Evolutionary conservation across 2,888 invertebrate species (phyloP).

Genomic region (Platerodrilus igneus): DNA sequence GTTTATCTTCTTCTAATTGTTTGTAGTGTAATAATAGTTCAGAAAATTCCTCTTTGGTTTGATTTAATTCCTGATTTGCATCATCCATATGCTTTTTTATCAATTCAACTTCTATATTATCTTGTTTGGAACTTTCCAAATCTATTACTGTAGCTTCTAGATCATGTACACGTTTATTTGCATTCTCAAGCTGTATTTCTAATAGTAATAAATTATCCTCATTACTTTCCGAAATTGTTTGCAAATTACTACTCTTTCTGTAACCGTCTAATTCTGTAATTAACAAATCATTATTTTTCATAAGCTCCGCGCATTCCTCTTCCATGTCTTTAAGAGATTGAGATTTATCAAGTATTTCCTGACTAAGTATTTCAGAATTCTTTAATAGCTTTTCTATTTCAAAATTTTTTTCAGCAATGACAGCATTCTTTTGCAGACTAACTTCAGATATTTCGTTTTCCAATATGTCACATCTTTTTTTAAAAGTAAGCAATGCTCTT

Average conservation of each 20-base stretch:
- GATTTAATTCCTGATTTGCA: conserved; percentile 29
- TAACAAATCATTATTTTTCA: conserved; percentile 67
- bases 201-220: conserved; percentile 63
- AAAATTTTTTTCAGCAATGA: conserved; percentile 41
- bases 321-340: conserved; percentile 50
- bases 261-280: conserved; percentile 61
- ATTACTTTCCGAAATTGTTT: conserved; percentile 68
- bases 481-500: conserved; percentile 55
- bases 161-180: conserved; percentile 41
- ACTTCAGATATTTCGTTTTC: conserved; percentile 57
- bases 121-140: conserved; percentile 29
- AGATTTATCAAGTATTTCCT: conserved; percentile 41
- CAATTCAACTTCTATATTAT: conserved; percentile 28
- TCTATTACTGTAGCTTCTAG: conserved; percentile 43
- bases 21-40: conserved; percentile 36
- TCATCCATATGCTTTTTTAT: conserved; percentile 31
- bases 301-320: conserved; percentile 60
- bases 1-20: conserved; percentile 33
- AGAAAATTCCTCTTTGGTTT: conserved; percentile 33
- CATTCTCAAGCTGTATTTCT: conserved; percentile 59
- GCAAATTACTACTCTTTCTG: conserved; percentile 60
- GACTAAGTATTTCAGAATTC: conserved; percentile 42
- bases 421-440: conserved; percentile 48
- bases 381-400: conserved; percentile 45
- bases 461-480: conserved; percentile 55